A percentile compares a stretch with the other conserved stretches of the same genome.
These are phyloP conservation scores for Eulemur mongoz DNA, from an alignment of 2,797 vertebrate species.

Conservation along the genomic window DNA sequence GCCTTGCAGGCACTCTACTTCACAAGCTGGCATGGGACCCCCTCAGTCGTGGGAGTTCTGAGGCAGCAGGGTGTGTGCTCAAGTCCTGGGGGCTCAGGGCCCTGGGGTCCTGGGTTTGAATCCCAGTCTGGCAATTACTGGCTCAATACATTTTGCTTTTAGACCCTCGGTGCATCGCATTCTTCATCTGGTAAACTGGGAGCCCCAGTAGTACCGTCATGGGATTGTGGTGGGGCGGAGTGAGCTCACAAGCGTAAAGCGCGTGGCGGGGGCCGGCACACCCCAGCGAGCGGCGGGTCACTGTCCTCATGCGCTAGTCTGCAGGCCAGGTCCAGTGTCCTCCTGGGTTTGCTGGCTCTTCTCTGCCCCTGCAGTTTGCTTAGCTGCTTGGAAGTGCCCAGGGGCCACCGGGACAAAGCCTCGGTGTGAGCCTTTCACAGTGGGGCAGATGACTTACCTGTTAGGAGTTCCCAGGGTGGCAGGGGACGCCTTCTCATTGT, in stretches of 20 bases:
- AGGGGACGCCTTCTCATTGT: rapidly evolving
- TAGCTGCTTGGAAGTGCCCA: neutral
- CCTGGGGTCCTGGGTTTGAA: neutral
- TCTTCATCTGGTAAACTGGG: neutral
- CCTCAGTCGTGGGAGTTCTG: neutral
- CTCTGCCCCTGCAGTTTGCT: neutral
- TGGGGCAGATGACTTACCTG: rapidly evolving
- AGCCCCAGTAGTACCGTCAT: rapidly evolving
- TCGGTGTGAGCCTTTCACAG: rapidly evolving
- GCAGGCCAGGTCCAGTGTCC: neutral
- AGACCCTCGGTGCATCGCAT: neutral
- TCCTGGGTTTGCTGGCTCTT: neutral
- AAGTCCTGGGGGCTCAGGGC: neutral
- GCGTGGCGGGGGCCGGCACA: rapidly evolving
- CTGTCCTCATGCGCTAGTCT: neutral
- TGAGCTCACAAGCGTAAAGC: neutral
- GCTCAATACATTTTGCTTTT: neutral
- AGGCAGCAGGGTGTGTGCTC: rapidly evolving
- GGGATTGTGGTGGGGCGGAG: rapidly evolving
- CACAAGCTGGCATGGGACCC: neutral
- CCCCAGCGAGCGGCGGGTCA: neutral
- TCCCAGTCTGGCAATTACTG: no score
- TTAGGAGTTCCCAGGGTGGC: neutral
- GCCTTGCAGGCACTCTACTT: neutral
- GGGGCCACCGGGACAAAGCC: no score